These are phyloP conservation scores for Megaleporinus macrocephalus DNA, from an alignment of 2,113 vertebrate genomes.

Conservation along the genomic window DNA sequence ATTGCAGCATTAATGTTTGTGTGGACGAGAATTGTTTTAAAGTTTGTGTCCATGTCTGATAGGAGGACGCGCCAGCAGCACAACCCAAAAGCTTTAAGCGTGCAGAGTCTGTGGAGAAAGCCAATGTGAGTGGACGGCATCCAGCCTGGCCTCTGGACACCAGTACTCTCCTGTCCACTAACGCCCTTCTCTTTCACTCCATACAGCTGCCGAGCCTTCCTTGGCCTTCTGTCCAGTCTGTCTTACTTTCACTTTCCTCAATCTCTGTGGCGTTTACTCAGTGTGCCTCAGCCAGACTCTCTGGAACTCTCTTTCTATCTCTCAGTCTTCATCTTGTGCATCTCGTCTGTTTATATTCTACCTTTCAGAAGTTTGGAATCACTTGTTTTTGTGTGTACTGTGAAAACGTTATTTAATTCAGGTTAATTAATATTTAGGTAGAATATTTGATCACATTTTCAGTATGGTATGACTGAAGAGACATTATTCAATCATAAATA, in stretches of 20 bases:
- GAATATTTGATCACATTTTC: too few species aligned
- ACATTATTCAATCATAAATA: too few species aligned
- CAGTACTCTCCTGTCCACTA: neutral
- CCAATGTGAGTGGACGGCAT: conserved; percentile 73
- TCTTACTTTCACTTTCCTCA: neutral
- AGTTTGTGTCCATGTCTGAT: conserved; percentile 46
- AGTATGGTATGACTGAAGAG: too few species aligned
- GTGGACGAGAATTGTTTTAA: conserved; percentile 16
- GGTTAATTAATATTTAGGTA: too few species aligned
- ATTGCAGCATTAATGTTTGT: neutral
- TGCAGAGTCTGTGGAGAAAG: conserved; percentile 86
- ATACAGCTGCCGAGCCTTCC: neutral
- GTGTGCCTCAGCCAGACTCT: neutral
- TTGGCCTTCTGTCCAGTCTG: neutral
- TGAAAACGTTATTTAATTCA: too few species aligned
- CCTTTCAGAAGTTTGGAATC: neutral
- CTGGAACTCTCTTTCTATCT: neutral
- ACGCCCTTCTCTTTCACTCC: neutral
- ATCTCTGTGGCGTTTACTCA: neutral
- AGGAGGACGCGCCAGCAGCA: conserved; percentile 75
- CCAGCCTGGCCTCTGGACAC: conserved; percentile 13
- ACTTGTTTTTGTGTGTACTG: neutral
- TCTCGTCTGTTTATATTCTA: neutral
- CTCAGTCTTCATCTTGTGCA: neutral
- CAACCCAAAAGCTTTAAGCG: conserved; percentile 73